Evolutionary conservation across 1,140 invertebrate species (phyloP), one percentile per base, ranked within the genome.

Genomic region (Drosophila subpulchrella): DNA sequence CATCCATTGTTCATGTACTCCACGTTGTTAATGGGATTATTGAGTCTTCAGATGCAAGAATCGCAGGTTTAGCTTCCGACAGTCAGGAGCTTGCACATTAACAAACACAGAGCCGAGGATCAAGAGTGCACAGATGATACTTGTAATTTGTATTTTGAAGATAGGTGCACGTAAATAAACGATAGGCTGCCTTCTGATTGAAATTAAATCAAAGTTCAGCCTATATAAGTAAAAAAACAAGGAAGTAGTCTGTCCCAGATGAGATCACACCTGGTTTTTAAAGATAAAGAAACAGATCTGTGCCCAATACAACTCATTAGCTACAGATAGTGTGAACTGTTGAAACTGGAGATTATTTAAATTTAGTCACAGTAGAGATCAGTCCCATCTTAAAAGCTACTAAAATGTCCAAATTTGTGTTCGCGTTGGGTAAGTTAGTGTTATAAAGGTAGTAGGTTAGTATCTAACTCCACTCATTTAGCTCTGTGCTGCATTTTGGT

Each of bases 131-230:
- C 24, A 51, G 20, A 79, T 20, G 44, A 70, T 15, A 4, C 44
- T 55, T 15, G 48, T n/a, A 11, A 70, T 53, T 24, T 80, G 67
- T 81, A 84, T 84, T 56, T 46, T 78, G 1, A 30, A 30, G 12
- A n/a, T 36, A 6, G 15, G 12, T n/a, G 27, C 4, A 20, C 6
- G 6, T 13, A 20, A 53, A 38, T 48, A 38, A 41, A 15, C 8
- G 47, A 10, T 15, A 11, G 20, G 11, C 36, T 50, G 15, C 47
- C 20, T 53, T 51, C 44, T 72, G 20, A 15, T 2, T 32, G 0
- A 17, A 6, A 46, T 3, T 11, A 6, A 27, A 34, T 32, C 11
- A 15, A 6, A 15, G 0, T n/a, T 5, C 20, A 15, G 56, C 34
- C 42, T 74, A 34, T 74, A 74, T 74, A 61, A 34, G 38, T 1